Evolutionary conservation across 2,888 invertebrate species (phyloP).

Genomic region (Toxonevra muliebris): DNA sequence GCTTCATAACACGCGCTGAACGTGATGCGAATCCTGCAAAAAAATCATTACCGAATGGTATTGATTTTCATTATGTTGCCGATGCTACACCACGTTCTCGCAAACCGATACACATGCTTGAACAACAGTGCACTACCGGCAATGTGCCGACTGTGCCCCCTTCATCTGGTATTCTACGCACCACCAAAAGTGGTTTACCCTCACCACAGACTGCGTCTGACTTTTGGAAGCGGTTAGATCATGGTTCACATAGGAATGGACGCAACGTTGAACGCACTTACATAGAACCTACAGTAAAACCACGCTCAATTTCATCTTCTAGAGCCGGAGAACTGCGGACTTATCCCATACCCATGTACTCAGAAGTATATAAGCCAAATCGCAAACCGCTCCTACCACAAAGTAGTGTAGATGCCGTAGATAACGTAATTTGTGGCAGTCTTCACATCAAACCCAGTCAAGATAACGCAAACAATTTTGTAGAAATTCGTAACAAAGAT

Average conservation of each 20-base stretch:
- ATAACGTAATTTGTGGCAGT: constrained; percentile 58
- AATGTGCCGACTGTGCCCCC: constrained; percentile 41
- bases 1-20: constrained; percentile 60
- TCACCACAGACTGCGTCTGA: constrained; percentile 65
- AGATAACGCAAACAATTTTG: constrained; percentile 50
- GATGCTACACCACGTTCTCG: constrained; percentile 78
- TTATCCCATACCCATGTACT: constrained; percentile 59
- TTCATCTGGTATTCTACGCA: constrained; percentile 55
- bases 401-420: constrained; percentile 41
- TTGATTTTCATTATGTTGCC: constrained; percentile 74
- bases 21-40: constrained; percentile 57
- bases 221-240: constrained; percentile 73
- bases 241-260: constrained; percentile 62
- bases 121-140: constrained; percentile 40
- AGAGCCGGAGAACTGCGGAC: constrained; percentile 52
- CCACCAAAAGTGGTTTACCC: constrained; percentile 59
- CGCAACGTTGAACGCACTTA: constrained; percentile 39
- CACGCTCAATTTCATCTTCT: constrained; percentile 61
- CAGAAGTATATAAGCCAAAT: constrained; percentile 60
- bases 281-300: constrained; percentile 46
- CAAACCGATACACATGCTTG: constrained; percentile 75
- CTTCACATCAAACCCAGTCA: constrained; percentile 59
- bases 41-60: constrained; percentile 57
- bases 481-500: constrained; percentile 58
- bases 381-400: constrained; percentile 32